Base-by-base conservation (phyloP, 2,888 invertebrate species). In the Camponotus fellah region DNA sequence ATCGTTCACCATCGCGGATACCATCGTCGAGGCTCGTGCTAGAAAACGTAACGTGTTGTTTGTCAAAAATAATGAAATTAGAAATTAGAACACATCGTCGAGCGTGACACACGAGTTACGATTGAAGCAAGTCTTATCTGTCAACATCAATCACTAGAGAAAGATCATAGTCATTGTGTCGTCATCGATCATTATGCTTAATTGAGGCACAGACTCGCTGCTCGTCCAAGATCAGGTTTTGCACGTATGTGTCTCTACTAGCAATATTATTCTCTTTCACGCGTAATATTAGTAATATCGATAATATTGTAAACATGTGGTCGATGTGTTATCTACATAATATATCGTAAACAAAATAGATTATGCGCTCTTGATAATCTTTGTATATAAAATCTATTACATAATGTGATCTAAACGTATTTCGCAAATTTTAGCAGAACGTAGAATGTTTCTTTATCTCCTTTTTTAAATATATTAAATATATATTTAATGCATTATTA, bases 111-210 rank as follows among this genome's bases (percentile, higher is more conserved):
- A 65, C 12, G 14, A 75, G 21, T 17, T n/a, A 32, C 43, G 40
- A 34, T 43, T 14, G 14, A 17, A 17, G 17, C 21, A 49, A 62
- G n/a, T 21, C n/a, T 62, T 43, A 66, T 65, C 32, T 65, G 21
- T 21, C 34, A 14, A 34, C 46, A 32, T 5, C 21, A 49, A 34
- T 66, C n/a, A 3, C 14, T 46, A 14, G 10, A 37, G 9, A 46
- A n/a, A 43, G 8, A 72, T 64, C 17, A 37, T 34, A 65, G 75
- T 66, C 34, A 49, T 75, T 49, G 46, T 66, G 9, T 49, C 10
- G 3, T 74, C 40, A 66, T 49, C 34, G 66, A 49, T 76, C 40
- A 34, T 65, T n/a, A 12, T 62, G n/a, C 17, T 40, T 75, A 75
- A 74, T 74, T 74, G 17, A 2, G 46, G 10, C 21, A 53, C 49